These are phyloP conservation scores for Cylloceria caligata DNA, from an alignment of 2,888 invertebrate genomes.

Conservation along the genomic window DNA sequence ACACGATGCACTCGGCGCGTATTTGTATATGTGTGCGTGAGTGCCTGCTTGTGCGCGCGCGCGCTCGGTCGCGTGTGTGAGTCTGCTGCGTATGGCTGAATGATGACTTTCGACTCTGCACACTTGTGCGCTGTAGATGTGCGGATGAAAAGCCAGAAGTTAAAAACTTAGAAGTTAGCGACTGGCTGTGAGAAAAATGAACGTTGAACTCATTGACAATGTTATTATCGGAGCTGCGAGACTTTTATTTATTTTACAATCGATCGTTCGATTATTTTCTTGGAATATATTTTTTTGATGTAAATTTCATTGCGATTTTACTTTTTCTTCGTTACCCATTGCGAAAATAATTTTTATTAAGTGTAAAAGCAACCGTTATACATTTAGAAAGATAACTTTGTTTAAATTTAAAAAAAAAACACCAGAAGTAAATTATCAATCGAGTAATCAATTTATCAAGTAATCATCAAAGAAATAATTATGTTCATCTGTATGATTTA, in stretches of 20 bases:
- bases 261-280: background rate
- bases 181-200: background rate
- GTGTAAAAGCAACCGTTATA: no score
- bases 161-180: background rate
- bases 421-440: no score
- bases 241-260: background rate
- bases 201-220: background rate
- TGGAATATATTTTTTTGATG: background rate
- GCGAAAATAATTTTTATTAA: background rate
- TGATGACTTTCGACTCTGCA: conserved; percentile 8
- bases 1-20: background rate
- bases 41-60: no score
- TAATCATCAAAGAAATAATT: no score
- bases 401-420: no score
- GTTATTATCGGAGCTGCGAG: background rate
- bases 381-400: no score
- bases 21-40: background rate
- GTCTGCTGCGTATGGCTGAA: conserved; percentile 1
- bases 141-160: background rate
- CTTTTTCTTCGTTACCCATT: background rate
- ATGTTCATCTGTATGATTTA: no score
- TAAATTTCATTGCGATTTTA: background rate
- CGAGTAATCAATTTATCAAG: no score
- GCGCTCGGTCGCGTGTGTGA: background rate
- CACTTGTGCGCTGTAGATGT: background rate